Evolutionary conservation across 2,888 invertebrate genomes (phyloP), one percentile per base, ranked within the genome.

Genomic region (Erebia epiphron): DNA sequence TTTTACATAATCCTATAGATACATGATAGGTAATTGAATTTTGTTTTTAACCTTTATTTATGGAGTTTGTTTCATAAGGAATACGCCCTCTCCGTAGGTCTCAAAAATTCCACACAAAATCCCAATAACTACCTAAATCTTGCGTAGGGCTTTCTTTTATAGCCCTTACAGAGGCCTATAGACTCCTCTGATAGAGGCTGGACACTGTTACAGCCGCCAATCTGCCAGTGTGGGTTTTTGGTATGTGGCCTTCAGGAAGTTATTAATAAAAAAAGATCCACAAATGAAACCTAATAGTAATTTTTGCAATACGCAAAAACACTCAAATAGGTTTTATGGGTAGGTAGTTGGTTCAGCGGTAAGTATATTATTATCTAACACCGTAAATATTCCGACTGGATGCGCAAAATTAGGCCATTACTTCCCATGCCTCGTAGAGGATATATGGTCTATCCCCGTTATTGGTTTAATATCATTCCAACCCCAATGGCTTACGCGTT

Each of bases 401-500:
- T 62, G 62, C 62, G 62, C 21, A 62, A 62, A 62, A 62, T 49
- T 62, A 62, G 62, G 49, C 46, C 49, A 62, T 62, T 62, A 62
- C 62, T 46, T 62, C 62, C 62, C 62, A 62, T 49, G 62, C 62
- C 62, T 62, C 62, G 62, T 62, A 62, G 62, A 62, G 21, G 62
- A 62, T 62, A 62, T 49, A 62, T 62, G 62, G 62, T 46, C 46
- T 62, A 49, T 62, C 46, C 49, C 21, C 62, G 18, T 62, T 62
- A 62, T 62, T 62, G 43, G 41, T 60, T 60, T 43, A 60, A 60
- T 60, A 60, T 60, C 60, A 60, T 16, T 60, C 16, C 49, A 21
- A 26, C 26, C 56, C 56, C 56, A 13, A 57, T 57, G 21, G 56
- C 26, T 57, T 57, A 26, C 26, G 5, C 56, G 56, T 57, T 21